These are phyloP conservation scores for Paragorgia papillata DNA, from an alignment of 92 coral and sea anemone genomes.

Conservation along the genomic window DNA sequence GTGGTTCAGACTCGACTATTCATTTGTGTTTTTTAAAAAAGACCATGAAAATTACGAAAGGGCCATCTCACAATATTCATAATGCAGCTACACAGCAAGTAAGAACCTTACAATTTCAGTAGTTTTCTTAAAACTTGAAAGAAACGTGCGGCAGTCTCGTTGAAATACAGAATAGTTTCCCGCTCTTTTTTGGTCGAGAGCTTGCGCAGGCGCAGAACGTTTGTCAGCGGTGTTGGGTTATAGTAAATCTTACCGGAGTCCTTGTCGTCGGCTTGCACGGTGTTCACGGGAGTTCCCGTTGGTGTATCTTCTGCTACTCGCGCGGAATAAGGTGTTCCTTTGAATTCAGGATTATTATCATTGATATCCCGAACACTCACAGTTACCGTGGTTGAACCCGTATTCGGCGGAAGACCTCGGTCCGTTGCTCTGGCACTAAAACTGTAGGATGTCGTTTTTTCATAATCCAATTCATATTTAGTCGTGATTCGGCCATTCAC, in stretches of 20 bases:
- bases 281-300: slow-evolving; percentile 57
- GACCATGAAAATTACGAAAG: too few relatives aligned
- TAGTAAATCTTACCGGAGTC: slow-evolving; percentile 57
- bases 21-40: too few relatives aligned
- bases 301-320: slow-evolving; percentile 58
- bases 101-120: too few relatives aligned
- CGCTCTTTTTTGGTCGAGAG: too few relatives aligned
- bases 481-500: slow-evolving; percentile 64
- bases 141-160: too few relatives aligned
- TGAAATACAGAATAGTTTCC: too few relatives aligned
- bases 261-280: slow-evolving; percentile 66
- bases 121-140: too few relatives aligned
- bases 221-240: too few relatives aligned
- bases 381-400: slow-evolving; percentile 60
- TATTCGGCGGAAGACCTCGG: slow-evolving; percentile 63
- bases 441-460: slow-evolving; percentile 59
- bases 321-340: slow-evolving; percentile 66
- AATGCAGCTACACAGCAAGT: too few relatives aligned
- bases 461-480: slow-evolving; percentile 62
- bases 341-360: slow-evolving; percentile 71
- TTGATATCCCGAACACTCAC: slow-evolving; percentile 68
- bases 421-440: slow-evolving; percentile 77
- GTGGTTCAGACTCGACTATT: too few relatives aligned
- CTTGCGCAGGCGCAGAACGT: too few relatives aligned
- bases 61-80: too few relatives aligned